Percentiles rank a stretch among this genome's conserved stretches.
These are phyloP conservation scores for Adelphocoris suturalis DNA, from an alignment of 2,888 invertebrate species.

Conservation along the genomic window DNA sequence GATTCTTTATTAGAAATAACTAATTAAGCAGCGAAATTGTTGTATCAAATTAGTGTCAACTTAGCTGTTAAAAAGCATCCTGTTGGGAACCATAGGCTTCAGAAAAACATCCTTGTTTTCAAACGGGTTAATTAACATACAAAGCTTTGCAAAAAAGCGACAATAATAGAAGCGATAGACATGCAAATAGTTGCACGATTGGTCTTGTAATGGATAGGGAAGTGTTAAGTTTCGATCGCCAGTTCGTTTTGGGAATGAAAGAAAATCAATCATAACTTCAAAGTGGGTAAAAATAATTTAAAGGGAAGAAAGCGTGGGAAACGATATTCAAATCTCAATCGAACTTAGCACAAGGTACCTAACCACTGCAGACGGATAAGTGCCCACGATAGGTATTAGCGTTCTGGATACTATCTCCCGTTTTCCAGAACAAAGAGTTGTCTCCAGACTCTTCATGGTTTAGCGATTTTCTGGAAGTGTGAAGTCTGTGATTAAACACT, in stretches of 20 bases:
- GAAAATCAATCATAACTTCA: too few relatives aligned
- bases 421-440: too few relatives aligned
- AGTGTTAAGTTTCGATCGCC: background rate
- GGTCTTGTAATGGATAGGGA: background rate
- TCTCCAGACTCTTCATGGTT: background rate
- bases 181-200: constrained; percentile 77
- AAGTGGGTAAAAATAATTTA: too few relatives aligned
- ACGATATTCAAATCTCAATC: background rate
- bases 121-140: background rate
- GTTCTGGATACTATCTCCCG: too few relatives aligned
- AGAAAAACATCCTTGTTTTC: background rate
- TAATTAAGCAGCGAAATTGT: too few relatives aligned
- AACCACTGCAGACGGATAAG: background rate
- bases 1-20: too few relatives aligned
- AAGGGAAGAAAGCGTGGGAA: background rate
- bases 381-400: too few relatives aligned
- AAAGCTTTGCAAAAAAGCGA: constrained; percentile 64
- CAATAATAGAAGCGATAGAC: constrained; percentile 77
- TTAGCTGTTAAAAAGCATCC: too few relatives aligned
- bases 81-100: background rate
- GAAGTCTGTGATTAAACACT: background rate
- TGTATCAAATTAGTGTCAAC: too few relatives aligned
- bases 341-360: background rate
- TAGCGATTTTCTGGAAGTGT: background rate
- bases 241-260: background rate